Conservation (phyloP, 1,140 invertebrate genomes). For the Papilio xuthus region DNA sequence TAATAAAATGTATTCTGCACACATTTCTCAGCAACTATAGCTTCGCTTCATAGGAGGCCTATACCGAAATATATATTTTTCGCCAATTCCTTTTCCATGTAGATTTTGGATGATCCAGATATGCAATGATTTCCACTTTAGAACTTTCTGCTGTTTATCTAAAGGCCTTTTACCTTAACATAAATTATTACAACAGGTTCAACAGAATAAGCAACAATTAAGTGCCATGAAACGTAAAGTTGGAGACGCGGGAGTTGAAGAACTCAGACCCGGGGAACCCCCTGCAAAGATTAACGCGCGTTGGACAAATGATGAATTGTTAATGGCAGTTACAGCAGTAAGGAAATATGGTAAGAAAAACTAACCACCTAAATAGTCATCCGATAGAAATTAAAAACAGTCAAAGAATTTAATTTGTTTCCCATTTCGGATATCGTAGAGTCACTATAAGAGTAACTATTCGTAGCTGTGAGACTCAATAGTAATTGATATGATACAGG, state of each 20-base stretch:
- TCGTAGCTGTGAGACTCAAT: background rate
- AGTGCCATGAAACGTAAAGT: constrained; percentile 91
- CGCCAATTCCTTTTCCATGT: constrained; percentile 48
- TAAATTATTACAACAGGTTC: constrained; percentile 86
- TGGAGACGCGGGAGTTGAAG: constrained; percentile 83
- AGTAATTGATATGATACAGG: constrained; percentile 52
- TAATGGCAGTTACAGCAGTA: constrained; percentile 95
- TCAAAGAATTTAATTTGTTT: background rate
- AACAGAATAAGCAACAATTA: constrained; percentile 96
- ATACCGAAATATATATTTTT: constrained; percentile 27
- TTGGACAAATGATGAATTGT: constrained; percentile 96
- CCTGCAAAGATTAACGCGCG: constrained; percentile 90
- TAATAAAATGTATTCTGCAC: constrained; percentile 74
- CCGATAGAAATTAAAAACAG: background rate
- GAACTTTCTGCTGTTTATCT: constrained; percentile 43
- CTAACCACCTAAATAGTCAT: background rate
- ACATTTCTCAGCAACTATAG: constrained; percentile 54
- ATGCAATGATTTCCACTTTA: constrained; percentile 51
- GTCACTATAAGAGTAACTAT: too few relatives aligned
- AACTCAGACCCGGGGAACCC: constrained; percentile 86
- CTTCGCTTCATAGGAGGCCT: background rate
- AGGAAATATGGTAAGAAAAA: constrained; percentile 90
- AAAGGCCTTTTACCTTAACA: constrained; percentile 31
- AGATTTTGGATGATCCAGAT: constrained; percentile 79
- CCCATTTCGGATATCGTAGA: too few relatives aligned